These are phyloP conservation scores for Sminthurinus signatus DNA, from an alignment of 1,140 invertebrate species.

Conservation along the genomic window DNA sequence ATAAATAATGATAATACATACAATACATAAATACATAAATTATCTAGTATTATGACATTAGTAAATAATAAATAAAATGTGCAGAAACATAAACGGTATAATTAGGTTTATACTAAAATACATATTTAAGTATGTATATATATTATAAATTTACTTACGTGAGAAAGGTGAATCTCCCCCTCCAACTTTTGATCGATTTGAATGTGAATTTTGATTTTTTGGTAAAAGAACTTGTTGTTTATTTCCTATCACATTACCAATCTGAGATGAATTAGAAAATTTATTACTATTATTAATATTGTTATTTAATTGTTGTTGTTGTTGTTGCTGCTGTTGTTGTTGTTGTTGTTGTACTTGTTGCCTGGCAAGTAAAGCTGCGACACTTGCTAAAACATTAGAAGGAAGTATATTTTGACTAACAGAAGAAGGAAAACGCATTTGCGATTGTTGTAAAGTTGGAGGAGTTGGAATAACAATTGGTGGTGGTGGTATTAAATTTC, in stretches of 20 bases:
- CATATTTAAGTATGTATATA: no score
- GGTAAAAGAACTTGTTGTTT: conserved; percentile 28
- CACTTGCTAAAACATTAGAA: conserved; percentile 31
- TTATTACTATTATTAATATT: background rate
- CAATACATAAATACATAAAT: no score
- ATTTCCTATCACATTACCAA: conserved; percentile 12
- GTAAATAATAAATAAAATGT: no score
- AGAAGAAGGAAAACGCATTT: background rate
- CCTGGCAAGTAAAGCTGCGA: conserved; percentile 31
- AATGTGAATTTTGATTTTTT: conserved; percentile 31
- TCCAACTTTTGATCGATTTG: conserved; percentile 4
- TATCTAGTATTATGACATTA: no score
- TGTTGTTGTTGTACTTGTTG: conserved; percentile 27
- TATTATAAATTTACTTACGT: no score
- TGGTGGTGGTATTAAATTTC: conserved; percentile 21
- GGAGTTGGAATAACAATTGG: conserved; percentile 38
- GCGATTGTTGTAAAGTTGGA: conserved; percentile 26
- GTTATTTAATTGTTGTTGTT: conserved; percentile 1
- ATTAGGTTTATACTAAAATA: no score
- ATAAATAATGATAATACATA: no score
- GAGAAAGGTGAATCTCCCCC: conserved; percentile 68
- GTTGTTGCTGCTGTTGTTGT: conserved; percentile 8
- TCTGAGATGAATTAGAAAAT: background rate
- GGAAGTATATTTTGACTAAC: conserved; percentile 24
- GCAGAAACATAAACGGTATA: no score